phyloP scores from a whole-genome alignment of 2,113 vertebrate species.

The Pluvialis apricaria region DNA sequence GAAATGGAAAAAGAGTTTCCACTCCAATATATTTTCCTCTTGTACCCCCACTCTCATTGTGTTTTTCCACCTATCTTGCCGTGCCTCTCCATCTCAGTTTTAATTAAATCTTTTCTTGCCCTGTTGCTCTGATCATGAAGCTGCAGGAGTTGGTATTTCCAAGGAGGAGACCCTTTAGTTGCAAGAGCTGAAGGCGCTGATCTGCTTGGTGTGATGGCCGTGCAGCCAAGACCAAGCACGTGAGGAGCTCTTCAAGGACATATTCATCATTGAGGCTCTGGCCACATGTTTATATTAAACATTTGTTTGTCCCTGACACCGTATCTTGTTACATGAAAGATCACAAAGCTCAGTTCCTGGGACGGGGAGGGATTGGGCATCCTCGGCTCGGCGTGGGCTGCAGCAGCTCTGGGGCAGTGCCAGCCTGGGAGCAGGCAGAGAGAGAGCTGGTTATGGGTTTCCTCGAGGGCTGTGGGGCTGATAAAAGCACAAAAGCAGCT shows the following conservation, averaged over 20 bases:
- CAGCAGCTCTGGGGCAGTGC: background rate
- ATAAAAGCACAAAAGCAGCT: background rate
- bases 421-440: background rate
- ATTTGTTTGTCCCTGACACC: background rate
- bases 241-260: background rate
- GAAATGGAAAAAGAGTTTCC: background rate
- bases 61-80: background rate
- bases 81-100: accelerated
- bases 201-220: accelerated
- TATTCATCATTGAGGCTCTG: background rate
- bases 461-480: background rate
- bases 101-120: background rate
- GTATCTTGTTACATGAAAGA: background rate
- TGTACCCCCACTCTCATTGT: accelerated
- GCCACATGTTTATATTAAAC: accelerated
- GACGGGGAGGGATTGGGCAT: background rate
- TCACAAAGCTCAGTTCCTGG: background rate
- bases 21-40: accelerated
- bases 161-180: background rate
- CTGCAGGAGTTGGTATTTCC: background rate
- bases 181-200: accelerated
- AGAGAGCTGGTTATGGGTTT: background rate
- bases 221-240: accelerated
- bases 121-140: background rate
- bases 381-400: background rate